phyloP scores from a whole-genome alignment of 2,888 invertebrate genomes.

The Abscondita cerata region DNA sequence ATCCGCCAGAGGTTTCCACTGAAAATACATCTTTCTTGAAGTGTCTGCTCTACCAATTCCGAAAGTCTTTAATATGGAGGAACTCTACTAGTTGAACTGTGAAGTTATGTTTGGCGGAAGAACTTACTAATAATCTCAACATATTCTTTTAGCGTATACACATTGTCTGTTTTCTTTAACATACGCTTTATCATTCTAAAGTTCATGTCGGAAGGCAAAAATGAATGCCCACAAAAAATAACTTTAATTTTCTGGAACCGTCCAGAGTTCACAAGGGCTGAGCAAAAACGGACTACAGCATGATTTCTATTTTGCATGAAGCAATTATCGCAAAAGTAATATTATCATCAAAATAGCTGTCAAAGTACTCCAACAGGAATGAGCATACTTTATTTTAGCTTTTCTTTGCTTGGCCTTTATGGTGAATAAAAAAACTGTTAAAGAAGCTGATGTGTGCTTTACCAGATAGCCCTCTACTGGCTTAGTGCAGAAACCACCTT shows the following conservation, averaged over 20 bases:
- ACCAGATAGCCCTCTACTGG: no score
- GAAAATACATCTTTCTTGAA: slow-evolving; percentile 5
- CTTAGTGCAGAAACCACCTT: no score
- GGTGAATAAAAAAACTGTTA: background rate
- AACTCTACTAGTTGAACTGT: background rate
- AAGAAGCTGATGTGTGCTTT: no score
- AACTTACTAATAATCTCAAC: background rate
- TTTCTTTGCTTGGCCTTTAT: background rate
- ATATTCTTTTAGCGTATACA: background rate
- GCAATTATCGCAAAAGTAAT: slow-evolving; percentile 3
- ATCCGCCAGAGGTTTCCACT: background rate
- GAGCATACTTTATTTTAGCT: background rate
- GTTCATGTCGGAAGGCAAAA: background rate
- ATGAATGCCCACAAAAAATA: background rate
- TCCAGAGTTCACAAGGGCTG: background rate
- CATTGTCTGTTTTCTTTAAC: slow-evolving; percentile 1
- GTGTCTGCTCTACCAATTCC: background rate
- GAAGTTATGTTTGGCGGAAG: slow-evolving; percentile 8
- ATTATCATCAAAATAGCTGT: background rate
- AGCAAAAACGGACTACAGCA: background rate
- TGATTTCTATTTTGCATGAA: background rate
- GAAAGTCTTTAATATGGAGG: slow-evolving; percentile 1
- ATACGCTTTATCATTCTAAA: background rate
- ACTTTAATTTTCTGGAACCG: background rate
- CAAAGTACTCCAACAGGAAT: background rate